These are phyloP conservation scores for Tympanoctomys barrerae DNA, from an alignment of 2,797 vertebrate genomes.

Conservation along the genomic window DNA sequence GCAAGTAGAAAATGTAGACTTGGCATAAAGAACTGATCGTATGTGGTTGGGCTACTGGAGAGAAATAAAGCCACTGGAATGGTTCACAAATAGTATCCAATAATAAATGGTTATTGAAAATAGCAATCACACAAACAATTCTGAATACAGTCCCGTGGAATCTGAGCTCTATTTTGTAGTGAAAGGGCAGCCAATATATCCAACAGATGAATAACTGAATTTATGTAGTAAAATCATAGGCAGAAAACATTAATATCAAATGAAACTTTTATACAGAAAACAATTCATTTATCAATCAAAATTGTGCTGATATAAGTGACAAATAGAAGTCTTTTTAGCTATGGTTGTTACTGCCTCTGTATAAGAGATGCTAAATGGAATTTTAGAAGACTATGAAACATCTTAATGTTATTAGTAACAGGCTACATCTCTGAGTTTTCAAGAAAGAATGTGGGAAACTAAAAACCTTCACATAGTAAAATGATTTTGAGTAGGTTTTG, in stretches of 20 bases:
- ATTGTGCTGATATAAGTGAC: neutral
- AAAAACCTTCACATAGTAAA: neutral
- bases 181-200: neutral
- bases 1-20: neutral
- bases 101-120: neutral
- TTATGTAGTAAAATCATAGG: conserved; percentile 26
- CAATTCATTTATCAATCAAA: neutral
- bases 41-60: neutral
- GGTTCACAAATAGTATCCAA: neutral
- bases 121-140: neutral
- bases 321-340: neutral
- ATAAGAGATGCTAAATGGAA: neutral
- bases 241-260: neutral
- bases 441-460: neutral
- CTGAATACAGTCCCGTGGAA: neutral
- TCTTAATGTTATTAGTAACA: neutral
- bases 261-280: neutral
- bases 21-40: neutral
- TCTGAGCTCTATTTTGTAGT: neutral
- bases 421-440: neutral
- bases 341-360: conserved; percentile 1
- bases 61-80: neutral
- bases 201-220: neutral
- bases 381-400: neutral
- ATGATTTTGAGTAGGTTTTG: neutral